Evolutionary conservation across 2,888 invertebrate genomes (phyloP).

Genomic region (Ochlodes sylvanus): DNA sequence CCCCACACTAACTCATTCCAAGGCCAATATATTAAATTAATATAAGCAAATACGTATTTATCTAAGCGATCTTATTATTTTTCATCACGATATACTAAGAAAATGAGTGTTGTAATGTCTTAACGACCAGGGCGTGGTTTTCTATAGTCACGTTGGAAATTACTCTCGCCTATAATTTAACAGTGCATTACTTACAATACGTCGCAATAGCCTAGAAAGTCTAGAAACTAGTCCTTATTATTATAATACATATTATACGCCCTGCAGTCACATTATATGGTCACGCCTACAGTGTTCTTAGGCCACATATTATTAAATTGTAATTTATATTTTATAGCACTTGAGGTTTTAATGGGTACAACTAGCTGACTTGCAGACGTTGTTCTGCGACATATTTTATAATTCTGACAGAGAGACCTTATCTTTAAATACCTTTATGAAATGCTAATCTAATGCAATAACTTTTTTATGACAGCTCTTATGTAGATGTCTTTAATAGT

Average conservation of each 20-base stretch:
- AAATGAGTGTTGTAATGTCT: slow-evolving; percentile 56
- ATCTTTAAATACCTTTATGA: too few relatives aligned
- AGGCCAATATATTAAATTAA: too few relatives aligned
- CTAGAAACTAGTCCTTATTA: slow-evolving; percentile 41
- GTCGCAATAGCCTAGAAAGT: slow-evolving; percentile 37
- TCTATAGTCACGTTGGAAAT: slow-evolving; percentile 60
- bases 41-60: too few relatives aligned
- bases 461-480: too few relatives aligned
- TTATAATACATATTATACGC: slow-evolving; percentile 35
- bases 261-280: slow-evolving; percentile 18
- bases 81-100: slow-evolving; percentile 44
- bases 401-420: too few relatives aligned
- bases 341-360: neutral
- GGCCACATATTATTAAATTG: neutral
- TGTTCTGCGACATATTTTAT: too few relatives aligned
- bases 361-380: too few relatives aligned
- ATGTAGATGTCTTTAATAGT: too few relatives aligned
- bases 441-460: too few relatives aligned
- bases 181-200: slow-evolving; percentile 36
- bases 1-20: too few relatives aligned
- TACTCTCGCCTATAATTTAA: slow-evolving; percentile 43
- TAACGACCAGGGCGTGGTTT: slow-evolving; percentile 68
- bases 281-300: neutral
- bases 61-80: neutral
- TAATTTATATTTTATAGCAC: neutral